phyloP scores from a whole-genome alignment of 2,113 vertebrate genomes.

The Columba livia region DNA sequence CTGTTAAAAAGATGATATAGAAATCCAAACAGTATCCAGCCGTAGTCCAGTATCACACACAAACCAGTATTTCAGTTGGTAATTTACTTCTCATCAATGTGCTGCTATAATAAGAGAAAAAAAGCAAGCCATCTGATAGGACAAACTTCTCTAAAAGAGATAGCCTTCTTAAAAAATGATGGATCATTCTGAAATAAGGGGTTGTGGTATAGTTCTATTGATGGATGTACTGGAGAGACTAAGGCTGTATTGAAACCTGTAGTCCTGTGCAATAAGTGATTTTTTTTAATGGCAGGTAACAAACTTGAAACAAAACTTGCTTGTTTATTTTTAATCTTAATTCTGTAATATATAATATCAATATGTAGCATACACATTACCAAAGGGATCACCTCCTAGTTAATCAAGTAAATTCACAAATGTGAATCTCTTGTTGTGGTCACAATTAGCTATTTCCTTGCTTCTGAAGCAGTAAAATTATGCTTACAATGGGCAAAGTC shows the following conservation, averaged over 20 bases:
- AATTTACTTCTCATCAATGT: conserved; percentile 6
- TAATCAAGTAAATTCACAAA: background rate
- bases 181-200: background rate
- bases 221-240: background rate
- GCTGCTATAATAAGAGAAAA: background rate
- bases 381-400: background rate
- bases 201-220: background rate
- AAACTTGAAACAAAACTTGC: background rate
- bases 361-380: background rate
- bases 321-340: background rate
- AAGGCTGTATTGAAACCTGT: background rate
- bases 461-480: background rate
- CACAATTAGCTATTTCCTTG: background rate
- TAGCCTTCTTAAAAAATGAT: conserved; percentile 13
- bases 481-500: background rate
- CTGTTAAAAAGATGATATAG: background rate
- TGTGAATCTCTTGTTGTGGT: background rate
- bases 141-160: background rate
- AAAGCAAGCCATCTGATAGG: background rate
- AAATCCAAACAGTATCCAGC: background rate
- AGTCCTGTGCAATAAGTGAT: background rate
- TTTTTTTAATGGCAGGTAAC: background rate
- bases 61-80: background rate
- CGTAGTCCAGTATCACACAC: background rate
- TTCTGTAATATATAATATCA: background rate